Conservation (phyloP, 2,797 vertebrate genomes). For the Clarias laeviceps region DNA sequence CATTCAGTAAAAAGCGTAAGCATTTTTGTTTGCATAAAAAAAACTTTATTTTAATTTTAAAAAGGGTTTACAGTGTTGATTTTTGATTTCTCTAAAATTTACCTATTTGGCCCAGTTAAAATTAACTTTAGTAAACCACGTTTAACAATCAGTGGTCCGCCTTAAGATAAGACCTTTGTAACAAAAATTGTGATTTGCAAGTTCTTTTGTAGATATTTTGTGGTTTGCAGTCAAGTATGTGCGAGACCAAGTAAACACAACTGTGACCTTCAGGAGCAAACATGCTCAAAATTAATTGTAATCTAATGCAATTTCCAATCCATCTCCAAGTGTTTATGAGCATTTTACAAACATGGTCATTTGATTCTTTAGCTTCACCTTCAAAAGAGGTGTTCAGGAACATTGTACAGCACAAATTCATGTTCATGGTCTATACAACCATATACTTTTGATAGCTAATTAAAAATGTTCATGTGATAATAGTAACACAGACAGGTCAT, state of each 20-base stretch:
- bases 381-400: not conserved
- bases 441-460: not conserved
- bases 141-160: not conserved
- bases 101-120: not conserved
- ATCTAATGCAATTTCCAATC: not conserved
- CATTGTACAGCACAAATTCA: not conserved
- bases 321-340: not conserved
- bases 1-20: not conserved
- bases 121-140: not conserved
- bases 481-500: not conserved
- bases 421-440: not conserved
- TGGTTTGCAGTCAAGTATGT: not conserved
- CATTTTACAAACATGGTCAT: not conserved
- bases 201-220: not conserved
- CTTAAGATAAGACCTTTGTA: not conserved
- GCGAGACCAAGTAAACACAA: not conserved
- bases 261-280: not conserved
- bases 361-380: not conserved
- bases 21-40: too few relatives aligned
- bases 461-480: not conserved
- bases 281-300: not conserved
- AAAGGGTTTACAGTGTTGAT: not conserved
- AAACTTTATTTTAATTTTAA: not conserved
- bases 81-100: not conserved
- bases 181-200: too few relatives aligned